phyloP scores from a whole-genome alignment of 1,140 invertebrate species.

The Zophobas atratus region DNA sequence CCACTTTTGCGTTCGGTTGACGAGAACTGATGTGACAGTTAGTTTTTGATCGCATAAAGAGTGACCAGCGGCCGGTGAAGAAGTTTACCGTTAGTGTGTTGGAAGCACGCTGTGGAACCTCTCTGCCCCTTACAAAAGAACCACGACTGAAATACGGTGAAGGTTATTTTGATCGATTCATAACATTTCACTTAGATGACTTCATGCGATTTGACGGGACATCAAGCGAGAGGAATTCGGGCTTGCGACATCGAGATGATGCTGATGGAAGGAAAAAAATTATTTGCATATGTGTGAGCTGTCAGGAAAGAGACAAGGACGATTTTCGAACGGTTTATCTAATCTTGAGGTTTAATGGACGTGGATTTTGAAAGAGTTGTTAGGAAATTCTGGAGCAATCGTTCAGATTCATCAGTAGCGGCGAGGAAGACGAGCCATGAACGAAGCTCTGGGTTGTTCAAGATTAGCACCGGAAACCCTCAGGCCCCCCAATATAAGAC shows the following conservation, averaged over 20 bases:
- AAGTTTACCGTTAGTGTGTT: conserved; percentile 12
- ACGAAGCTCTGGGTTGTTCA: no score
- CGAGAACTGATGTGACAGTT: conserved; percentile 11
- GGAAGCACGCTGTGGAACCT: conserved; percentile 4
- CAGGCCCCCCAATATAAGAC: no score
- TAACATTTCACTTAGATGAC: conserved; percentile 31
- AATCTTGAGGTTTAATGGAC: conserved; percentile 18
- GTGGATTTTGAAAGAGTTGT: not conserved
- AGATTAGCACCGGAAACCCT: no score
- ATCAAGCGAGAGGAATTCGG: conserved; percentile 17
- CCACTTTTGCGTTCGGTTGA: no score
- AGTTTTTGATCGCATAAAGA: conserved; percentile 12
- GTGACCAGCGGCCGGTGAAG: conserved; percentile 28
- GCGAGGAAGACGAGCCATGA: no score
- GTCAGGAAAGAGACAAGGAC: conserved; percentile 25
- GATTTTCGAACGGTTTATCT: conserved; percentile 16
- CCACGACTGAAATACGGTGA: conserved; percentile 7
- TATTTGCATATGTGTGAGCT: conserved; percentile 30
- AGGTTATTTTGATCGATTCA: conserved; percentile 42
- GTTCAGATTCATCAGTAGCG: not conserved
- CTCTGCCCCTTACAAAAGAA: conserved; percentile 11
- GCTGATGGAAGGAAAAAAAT: conserved; percentile 5
- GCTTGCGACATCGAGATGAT: conserved; percentile 16
- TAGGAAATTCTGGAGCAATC: conserved; percentile 6
- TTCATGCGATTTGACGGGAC: conserved; percentile 36